Base-by-base conservation (phyloP, 2,797 vertebrate genomes). In the Clarias fuscus region DNA sequence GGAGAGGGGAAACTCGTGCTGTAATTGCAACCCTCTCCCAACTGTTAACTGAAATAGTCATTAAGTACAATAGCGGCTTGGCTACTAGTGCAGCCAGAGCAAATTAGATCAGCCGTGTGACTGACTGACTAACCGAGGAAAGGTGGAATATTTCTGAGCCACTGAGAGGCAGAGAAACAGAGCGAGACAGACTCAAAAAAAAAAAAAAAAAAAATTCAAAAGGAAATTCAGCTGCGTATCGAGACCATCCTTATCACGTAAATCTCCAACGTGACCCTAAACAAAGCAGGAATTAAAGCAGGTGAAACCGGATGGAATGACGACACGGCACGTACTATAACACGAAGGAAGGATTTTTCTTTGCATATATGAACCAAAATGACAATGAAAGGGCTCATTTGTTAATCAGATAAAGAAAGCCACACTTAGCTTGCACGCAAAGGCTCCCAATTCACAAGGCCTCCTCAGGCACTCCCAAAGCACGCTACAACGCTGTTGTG, bases 1-100 rank as follows among this genome's bases (percentile, higher is more conserved):
- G 77, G 91, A 92, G 90, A 92, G 92, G 91, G 92, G 92, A 92
- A 93, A 94, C 93, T 93, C 92, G 90, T 92, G 90, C 91, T 93
- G 93, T 95, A 95, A 95, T 95, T 95, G 94, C 93, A 94, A 94
- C 94, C 94, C 93, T 90, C 93, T 94, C 93, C 93, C 94, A 94
- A 95, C 95, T 95, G 94, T 95, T 95, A 95, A 95, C 94, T 95
- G 95, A 94, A 95, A 95, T 94, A 94, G 95, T 95, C 95, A 96
- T 96, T 95, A 95, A 95, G 92, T 95, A 95, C 95, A 95, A 95
- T 94, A 95, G 95, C 94, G 94, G 93, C 91, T 94, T 93, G 94
- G 93, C 94, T 93, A 94, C 94, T 93, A 94, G 92, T 92, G 93
- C 93, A 96, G 94, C 95, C 94, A 95, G 92, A 95, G 94, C 94